Evolutionary conservation across 2,113 vertebrate species (phyloP).

Genomic region (Turdus rufiventris): DNA sequence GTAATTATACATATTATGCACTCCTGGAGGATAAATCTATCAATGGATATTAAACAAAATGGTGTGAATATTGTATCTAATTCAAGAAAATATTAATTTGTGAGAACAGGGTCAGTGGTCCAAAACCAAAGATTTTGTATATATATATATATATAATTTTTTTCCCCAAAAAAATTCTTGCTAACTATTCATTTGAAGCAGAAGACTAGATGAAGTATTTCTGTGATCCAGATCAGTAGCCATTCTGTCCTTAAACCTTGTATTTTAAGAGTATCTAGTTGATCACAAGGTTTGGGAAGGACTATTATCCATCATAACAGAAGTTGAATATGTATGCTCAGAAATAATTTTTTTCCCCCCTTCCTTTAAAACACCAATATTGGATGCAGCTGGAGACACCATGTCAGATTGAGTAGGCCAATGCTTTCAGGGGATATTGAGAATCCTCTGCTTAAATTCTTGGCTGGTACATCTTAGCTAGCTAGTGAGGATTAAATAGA

Average conservation of each 20-base stretch:
- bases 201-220: background rate
- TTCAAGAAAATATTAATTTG: background rate
- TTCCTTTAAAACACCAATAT: background rate
- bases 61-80: background rate
- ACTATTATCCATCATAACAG: background rate
- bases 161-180: background rate
- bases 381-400: background rate
- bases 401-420: background rate
- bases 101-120: background rate
- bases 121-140: background rate
- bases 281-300: background rate
- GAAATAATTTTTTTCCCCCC: background rate
- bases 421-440: background rate
- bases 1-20: background rate
- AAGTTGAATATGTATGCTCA: background rate
- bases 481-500: background rate
- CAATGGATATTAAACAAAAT: background rate
- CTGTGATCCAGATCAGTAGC: background rate
- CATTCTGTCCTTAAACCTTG: background rate
- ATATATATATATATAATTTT: background rate
- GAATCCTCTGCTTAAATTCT: background rate
- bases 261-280: background rate
- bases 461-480: background rate
- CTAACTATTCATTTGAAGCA: background rate
- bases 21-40: background rate